Percentiles rank a stretch among this genome's conserved stretches.
phyloP scores from a whole-genome alignment of 2,797 vertebrate genomes.

The Rhinoraja longicauda region DNA sequence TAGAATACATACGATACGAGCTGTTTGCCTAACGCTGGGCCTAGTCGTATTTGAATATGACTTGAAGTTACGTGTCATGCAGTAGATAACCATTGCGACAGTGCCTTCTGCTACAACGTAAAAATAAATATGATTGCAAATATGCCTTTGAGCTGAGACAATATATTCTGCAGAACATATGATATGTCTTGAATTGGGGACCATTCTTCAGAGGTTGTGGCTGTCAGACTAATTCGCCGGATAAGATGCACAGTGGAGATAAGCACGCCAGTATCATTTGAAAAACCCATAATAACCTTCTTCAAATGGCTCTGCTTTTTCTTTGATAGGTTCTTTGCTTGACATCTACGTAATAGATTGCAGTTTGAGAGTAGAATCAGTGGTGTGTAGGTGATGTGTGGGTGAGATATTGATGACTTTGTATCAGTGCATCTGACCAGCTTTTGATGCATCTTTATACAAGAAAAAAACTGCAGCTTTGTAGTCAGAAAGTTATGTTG shows the following conservation, averaged over 20 bases:
- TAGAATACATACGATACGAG: neutral
- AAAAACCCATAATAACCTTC: neutral
- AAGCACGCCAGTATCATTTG: neutral
- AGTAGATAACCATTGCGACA: neutral
- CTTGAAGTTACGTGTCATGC: neutral
- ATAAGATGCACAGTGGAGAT: neutral
- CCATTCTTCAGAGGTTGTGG: neutral
- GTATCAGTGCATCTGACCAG: neutral
- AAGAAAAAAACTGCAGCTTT: neutral
- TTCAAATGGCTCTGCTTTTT: neutral
- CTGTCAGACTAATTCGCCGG: neutral
- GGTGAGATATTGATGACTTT: no score
- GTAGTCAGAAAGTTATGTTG: neutral
- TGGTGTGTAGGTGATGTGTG: neutral
- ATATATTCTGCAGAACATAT: neutral
- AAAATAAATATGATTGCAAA: neutral
- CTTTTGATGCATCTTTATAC: neutral
- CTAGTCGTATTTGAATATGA: neutral
- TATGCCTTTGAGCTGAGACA: neutral
- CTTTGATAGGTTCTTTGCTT: neutral
- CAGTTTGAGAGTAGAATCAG: neutral
- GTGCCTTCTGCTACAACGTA: neutral
- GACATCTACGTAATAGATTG: neutral
- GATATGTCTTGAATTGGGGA: neutral
- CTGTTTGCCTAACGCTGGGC: neutral